Evolutionary conservation across 2,888 invertebrate genomes (phyloP), one percentile per base, ranked within the genome.

Genomic region (Dolichopus griseipennis): DNA sequence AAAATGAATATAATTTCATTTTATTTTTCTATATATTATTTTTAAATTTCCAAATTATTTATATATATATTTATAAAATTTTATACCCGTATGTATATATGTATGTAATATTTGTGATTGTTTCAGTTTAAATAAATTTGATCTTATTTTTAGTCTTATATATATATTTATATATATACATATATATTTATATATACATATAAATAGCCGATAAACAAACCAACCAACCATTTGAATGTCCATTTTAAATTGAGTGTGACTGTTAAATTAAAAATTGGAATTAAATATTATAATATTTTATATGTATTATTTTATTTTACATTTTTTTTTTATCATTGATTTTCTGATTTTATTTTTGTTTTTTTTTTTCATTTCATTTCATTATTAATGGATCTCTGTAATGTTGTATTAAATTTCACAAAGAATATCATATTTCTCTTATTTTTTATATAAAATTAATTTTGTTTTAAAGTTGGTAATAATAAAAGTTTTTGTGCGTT

Each of bases 331-430:
- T n/a, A n/a, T 52, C 6, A 37, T 9, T 37, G 37, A 37, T 52
- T 41, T 41, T 41, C 41, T 41, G 4, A 1, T 41, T 41, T 12
- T 41, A 6, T 41, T 41, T 41, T 41, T 27, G 2, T 27, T 41
- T 41, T 41, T 41, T 41, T 41, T 27, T 27, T 27, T 27, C 5
- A 4, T 41, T 41, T 18, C n/a, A 52, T 52, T 41, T n/a, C 52
- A 52, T 52, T 52, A 52, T 52, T 52, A 52, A 52, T 52, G 52
- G 52, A 18, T 52, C 52, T 52, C 52, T 52, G 52, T 52, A 52
- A 52, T 52, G 52, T 52, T 52, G 52, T 52, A 52, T 52, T 52
- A 52, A 52, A 52, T 52, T 52, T 52, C 52, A 52, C 15, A 52
- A 52, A 52, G 52, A 52, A 52, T 52, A 52, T 52, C 52, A 6